Conservation (phyloP, 2,113 vertebrate genomes). For the Procavia capensis region DNA sequence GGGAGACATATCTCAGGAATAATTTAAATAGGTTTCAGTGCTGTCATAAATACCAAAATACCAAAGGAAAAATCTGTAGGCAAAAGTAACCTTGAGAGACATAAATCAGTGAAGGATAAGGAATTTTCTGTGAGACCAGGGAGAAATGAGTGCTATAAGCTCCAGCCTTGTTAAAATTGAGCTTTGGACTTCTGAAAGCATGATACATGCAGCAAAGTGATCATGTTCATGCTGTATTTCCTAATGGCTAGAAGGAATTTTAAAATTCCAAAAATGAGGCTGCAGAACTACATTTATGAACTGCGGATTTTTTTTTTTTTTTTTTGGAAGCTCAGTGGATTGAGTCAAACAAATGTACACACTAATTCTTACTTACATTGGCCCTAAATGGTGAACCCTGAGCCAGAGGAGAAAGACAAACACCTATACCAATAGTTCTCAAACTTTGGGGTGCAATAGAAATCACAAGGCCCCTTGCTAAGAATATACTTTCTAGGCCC, state of each 20-base stretch:
- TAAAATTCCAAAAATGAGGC: neutral
- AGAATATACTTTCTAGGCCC: neutral
- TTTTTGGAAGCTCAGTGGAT: slow-evolving; percentile 6
- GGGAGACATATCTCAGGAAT: slow-evolving; percentile 46
- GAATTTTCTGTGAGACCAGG: slow-evolving; percentile 16
- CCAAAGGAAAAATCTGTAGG: slow-evolving; percentile 52
- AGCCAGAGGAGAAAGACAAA: neutral
- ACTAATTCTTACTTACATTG: neutral
- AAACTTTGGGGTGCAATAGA: neutral
- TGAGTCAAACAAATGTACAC: neutral
- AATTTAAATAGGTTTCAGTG: slow-evolving; percentile 48
- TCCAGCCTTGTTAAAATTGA: neutral
- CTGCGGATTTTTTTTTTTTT: neutral
- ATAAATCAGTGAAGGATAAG: slow-evolving; percentile 65
- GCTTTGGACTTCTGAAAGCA: slow-evolving; percentile 21
- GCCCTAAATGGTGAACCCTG: neutral
- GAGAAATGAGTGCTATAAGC: slow-evolving; percentile 8
- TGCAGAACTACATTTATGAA: neutral
- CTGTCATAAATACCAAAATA: slow-evolving; percentile 47
- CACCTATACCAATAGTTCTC: neutral
- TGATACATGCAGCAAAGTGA: neutral
- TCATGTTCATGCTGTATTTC: neutral
- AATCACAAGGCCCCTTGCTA: neutral
- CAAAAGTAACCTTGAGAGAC: slow-evolving; percentile 50
- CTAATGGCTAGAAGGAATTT: neutral